Evolutionary conservation across 2,888 invertebrate genomes (phyloP).

Genomic region (Artemia sinica): DNA sequence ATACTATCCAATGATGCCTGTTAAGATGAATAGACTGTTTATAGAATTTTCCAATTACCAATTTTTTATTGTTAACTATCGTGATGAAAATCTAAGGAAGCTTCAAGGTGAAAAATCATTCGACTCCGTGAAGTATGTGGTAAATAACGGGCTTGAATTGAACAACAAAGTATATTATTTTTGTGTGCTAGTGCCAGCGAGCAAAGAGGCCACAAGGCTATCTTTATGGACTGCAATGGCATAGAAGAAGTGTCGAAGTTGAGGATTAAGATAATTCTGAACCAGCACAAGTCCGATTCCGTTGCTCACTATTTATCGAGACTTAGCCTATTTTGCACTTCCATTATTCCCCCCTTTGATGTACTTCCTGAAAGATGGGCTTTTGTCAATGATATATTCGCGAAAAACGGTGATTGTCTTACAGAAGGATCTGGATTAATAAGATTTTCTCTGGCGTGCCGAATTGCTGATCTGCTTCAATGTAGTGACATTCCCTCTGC

Average conservation of each 20-base stretch:
- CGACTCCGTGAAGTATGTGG: background rate
- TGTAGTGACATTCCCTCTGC: background rate
- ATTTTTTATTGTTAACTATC: conserved; percentile 14
- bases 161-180: background rate
- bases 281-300: background rate
- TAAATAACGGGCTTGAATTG: background rate
- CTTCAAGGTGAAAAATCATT: conserved; percentile 15
- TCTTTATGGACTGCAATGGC: background rate
- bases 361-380: background rate
- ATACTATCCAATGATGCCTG: conserved; percentile 11
- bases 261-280: conserved; percentile 3
- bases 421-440: background rate
- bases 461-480: background rate
- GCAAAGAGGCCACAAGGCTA: conserved; percentile 6
- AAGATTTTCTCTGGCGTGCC: background rate
- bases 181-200: conserved; percentile 16
- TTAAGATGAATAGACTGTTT: conserved; percentile 15
- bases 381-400: background rate
- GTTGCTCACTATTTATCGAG: conserved; percentile 14
- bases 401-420: background rate
- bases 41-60: background rate
- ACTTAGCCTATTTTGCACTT: conserved; percentile 16
- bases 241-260: background rate
- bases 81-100: conserved; percentile 15
- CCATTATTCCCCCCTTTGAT: background rate